Conservation (phyloP, 2,888 invertebrate genomes). For the Entomobrya proxima region DNA sequence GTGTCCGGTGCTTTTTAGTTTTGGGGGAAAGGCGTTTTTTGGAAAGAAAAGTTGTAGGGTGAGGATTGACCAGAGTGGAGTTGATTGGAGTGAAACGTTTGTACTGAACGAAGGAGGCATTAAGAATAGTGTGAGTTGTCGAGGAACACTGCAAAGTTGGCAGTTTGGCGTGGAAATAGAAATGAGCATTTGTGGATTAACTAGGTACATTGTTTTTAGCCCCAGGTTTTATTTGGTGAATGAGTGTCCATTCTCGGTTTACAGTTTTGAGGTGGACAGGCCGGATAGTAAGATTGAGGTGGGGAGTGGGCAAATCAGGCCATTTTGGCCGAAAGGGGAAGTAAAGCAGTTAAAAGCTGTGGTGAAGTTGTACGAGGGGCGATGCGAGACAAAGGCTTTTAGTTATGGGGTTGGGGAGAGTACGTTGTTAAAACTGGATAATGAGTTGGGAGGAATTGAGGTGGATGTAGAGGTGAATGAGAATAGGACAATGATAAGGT, state of each 20-base stretch:
- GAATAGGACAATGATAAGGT: too few relatives aligned
- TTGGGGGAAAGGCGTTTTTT: conserved; percentile 93
- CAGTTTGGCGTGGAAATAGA: conserved; percentile 96
- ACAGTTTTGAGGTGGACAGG: conserved; percentile 87
- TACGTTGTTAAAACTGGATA: conserved; percentile 86
- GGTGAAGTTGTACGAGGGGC: too few relatives aligned
- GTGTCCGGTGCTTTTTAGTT: conserved; percentile 94
- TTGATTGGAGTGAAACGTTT: conserved; percentile 98
- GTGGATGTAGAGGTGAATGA: too few relatives aligned
- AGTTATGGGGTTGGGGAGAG: conserved; percentile 90
- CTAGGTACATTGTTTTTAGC: conserved; percentile 96
- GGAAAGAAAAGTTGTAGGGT: conserved; percentile 95
- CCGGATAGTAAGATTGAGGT: conserved; percentile 83
- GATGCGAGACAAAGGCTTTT: conserved; percentile 87
- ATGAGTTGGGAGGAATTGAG: conserved; percentile 81
- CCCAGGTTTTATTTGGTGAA: conserved; percentile 96
- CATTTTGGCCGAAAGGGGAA: conserved; percentile 87
- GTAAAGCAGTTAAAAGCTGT: conserved; percentile 81
- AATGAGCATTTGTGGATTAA: conserved; percentile 92
- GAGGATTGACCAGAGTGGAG: conserved; percentile 81
- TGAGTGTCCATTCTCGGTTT: conserved; percentile 86
- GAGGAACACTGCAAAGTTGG: conserved; percentile 76
- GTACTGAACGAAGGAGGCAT: conserved; percentile 99
- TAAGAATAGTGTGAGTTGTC: conserved; percentile 91
- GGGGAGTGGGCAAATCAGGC: conserved; percentile 82